Base-by-base conservation (phyloP, 1,140 invertebrate species). In the Drosophila setifemur region DNA sequence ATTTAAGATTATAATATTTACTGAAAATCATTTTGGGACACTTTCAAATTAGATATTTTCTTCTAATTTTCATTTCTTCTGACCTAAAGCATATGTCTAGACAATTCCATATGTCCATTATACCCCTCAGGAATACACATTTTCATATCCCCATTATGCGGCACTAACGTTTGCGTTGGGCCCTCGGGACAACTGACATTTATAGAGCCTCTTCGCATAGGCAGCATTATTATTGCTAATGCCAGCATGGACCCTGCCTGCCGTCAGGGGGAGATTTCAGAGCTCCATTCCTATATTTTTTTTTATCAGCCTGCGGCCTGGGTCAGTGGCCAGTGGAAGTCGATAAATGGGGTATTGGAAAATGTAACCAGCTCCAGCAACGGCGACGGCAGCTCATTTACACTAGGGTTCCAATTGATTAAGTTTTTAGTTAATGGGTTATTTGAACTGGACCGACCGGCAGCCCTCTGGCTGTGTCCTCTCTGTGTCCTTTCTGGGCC, bases 381-480 rank as follows among this genome's bases (percentile, higher is more conserved):
- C 19, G 57, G 60, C 23, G 25, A 64, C 44, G 40, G 55, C 69
- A 73, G 54, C 63, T 79, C 75, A 78, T 78, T 78, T 73, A 68
- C 74, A 78, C 68, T 85, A 61, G 33, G 74, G 79, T 86, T 85
- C 81, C 79, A 85, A 85, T 85, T 85, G 79, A 85, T 85, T 85
- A 85, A 85, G 79, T 85, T 86, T 86, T 86, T 86, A 86, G 81
- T 85, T 85, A 85, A 85, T 85, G 81, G 79, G 79, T 85, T 85
- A 85, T 85, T 79, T 85, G 74, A 85, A 81, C 77, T 81, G 71
- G 33, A 50, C 42, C 58, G 47, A 63, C 63, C 33, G 21, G 43
- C 3, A 14, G 33, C 26, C 16, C 6, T 19, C 29, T 14, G 49
- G 35, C 19, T n/a, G n/a, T n/a, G n/a, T n/a, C 29, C 11, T 29